These are phyloP conservation scores for Rhynchomys soricoides DNA, from an alignment of 2,113 vertebrate genomes.

Conservation along the genomic window DNA sequence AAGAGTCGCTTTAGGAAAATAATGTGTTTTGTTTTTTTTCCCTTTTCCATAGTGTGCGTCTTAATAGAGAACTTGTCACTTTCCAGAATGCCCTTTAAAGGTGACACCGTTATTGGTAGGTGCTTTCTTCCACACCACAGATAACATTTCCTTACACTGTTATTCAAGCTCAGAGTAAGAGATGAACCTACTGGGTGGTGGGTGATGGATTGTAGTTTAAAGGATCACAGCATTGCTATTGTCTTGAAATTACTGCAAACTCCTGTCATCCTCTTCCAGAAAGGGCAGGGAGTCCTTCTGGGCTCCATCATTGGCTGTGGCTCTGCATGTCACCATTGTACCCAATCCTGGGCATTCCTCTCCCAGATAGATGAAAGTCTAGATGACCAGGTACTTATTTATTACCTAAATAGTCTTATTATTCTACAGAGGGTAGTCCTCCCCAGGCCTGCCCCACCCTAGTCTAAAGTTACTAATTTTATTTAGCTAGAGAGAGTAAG, in stretches of 20 bases:
- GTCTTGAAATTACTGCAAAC: background rate
- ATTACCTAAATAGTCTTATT: background rate
- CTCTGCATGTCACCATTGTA: background rate
- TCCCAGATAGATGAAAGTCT: background rate
- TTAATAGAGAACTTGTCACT: slow-evolving; percentile 94
- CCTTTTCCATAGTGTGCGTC: slow-evolving; percentile 88
- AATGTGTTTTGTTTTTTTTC: background rate
- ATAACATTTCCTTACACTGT: background rate
- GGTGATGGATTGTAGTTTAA: background rate
- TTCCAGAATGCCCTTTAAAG: slow-evolving; percentile 94
- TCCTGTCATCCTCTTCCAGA: too few species aligned
- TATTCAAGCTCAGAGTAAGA: background rate
- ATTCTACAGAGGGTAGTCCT: background rate
- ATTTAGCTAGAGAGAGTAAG: background rate
- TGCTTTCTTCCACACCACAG: background rate
- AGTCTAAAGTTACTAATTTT: background rate
- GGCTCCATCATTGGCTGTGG: too few species aligned
- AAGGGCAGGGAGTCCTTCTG: background rate
- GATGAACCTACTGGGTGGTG: background rate
- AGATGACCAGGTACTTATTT: background rate
- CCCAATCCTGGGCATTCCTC: background rate
- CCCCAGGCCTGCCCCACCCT: background rate
- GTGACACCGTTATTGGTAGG: slow-evolving; percentile 90
- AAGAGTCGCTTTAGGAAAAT: background rate
- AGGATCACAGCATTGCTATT: background rate